Evolutionary conservation across 2,888 invertebrate genomes (phyloP).

Genomic region (Herminia tarsipennalis): DNA sequence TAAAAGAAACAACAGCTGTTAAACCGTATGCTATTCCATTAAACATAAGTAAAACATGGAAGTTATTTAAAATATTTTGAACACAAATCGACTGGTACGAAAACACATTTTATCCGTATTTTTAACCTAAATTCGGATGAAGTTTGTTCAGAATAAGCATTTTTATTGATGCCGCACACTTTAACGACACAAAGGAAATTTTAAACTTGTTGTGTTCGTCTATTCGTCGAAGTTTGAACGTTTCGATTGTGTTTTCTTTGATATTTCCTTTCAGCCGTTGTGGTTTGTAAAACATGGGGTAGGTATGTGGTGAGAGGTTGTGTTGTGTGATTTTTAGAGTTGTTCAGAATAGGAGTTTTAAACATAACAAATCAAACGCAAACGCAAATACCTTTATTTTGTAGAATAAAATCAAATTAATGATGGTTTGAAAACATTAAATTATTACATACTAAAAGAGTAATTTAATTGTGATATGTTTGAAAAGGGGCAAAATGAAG

Average conservation of each 20-base stretch:
- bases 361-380: too few relatives aligned
- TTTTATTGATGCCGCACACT: constrained; percentile 37
- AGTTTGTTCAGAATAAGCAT: constrained; percentile 29
- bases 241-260: constrained; percentile 12
- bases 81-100: constrained; percentile 8
- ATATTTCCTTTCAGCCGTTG: constrained; percentile 11
- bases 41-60: constrained; percentile 11
- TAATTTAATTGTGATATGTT: too few relatives aligned
- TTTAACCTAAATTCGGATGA: constrained; percentile 9
- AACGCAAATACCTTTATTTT: too few relatives aligned
- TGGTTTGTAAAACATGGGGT: neutral
- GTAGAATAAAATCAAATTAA: too few relatives aligned
- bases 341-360: too few relatives aligned
- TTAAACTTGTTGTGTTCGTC: constrained; percentile 23
- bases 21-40: neutral
- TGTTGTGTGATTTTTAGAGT: too few relatives aligned
- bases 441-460: too few relatives aligned
- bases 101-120: constrained; percentile 9
- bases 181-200: constrained; percentile 43
- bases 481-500: too few relatives aligned
- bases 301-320: neutral
- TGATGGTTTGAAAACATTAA: too few relatives aligned
- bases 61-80: constrained; percentile 5
- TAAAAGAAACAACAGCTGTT: neutral
- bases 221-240: constrained; percentile 16